Evolutionary conservation across 2,797 vertebrate genomes (phyloP).

Genomic region (Argya squamiceps): DNA sequence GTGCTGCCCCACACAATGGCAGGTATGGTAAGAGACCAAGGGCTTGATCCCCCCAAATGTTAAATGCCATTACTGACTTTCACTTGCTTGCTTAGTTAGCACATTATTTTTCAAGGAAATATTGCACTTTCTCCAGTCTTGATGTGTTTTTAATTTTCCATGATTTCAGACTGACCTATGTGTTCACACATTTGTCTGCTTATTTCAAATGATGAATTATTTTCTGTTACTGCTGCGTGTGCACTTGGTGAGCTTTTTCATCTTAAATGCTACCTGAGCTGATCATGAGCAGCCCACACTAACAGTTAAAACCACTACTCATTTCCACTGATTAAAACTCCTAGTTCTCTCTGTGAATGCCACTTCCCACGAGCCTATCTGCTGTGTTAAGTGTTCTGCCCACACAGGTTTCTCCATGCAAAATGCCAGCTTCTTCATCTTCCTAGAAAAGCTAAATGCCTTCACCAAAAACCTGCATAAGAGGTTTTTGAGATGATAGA

Average conservation of each 20-base stretch:
- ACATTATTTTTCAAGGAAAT: not conserved
- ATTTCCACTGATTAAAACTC: conserved; percentile 29
- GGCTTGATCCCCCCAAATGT: not conserved
- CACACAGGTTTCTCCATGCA: conserved; percentile 24
- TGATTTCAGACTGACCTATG: not conserved
- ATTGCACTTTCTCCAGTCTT: not conserved
- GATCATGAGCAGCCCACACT: conserved; percentile 18
- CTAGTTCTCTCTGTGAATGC: conserved; percentile 35
- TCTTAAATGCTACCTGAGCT: conserved; percentile 35
- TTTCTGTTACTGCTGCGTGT: not conserved
- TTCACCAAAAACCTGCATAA: not conserved
- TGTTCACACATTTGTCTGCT: not conserved
- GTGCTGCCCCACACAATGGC: not conserved
- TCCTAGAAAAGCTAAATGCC: not conserved
- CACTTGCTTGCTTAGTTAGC: not conserved
- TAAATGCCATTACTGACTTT: not conserved
- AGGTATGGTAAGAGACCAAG: not conserved
- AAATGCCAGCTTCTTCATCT: conserved; percentile 38
- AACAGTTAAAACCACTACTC: not conserved
- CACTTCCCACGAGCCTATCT: conserved; percentile 61
- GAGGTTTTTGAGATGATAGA: not conserved
- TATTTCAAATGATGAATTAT: not conserved
- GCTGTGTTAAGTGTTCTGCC: conserved; percentile 43
- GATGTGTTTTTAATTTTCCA: not conserved
- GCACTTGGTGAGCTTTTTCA: not conserved